Evolutionary conservation across 1,140 invertebrate genomes (phyloP).

Genomic region (Heliconius eleuchia): DNA sequence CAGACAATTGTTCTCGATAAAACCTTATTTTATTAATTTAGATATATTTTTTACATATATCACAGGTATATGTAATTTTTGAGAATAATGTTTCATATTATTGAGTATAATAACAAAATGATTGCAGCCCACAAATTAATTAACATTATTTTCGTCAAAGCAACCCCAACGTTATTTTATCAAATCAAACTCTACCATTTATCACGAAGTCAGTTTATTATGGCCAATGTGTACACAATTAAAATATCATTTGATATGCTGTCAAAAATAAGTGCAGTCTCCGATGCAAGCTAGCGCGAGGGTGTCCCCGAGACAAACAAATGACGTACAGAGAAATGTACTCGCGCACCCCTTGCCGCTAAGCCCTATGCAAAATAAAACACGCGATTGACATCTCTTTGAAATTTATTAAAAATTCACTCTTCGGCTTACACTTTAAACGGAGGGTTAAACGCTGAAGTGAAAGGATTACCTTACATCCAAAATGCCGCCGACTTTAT

Average conservation of each 20-base stretch:
- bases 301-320: constrained; percentile 68
- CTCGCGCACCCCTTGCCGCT: constrained; percentile 73
- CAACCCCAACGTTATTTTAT: constrained; percentile 7
- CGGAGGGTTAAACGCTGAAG: constrained; percentile 75
- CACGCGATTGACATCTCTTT: constrained; percentile 80
- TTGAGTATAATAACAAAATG: not conserved
- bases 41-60: not conserved
- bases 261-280: constrained; percentile 74
- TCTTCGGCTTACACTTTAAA: constrained; percentile 72
- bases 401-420: constrained; percentile 81
- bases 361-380: constrained; percentile 80
- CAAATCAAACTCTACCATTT: constrained; percentile 36
- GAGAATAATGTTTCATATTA: not conserved
- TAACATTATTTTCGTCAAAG: not conserved
- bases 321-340: constrained; percentile 81
- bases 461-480: constrained; percentile 72
- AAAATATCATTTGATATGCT: constrained; percentile 77
- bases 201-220: constrained; percentile 40
- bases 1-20: constrained; percentile 17
- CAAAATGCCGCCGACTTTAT: constrained; percentile 41
- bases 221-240: constrained; percentile 61
- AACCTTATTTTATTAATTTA: not conserved
- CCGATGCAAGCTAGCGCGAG: constrained; percentile 48
- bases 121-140: not conserved
- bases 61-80: not conserved